Percentiles rank a stretch among this genome's conserved stretches.
Evolutionary conservation across 2,113 vertebrate genomes (phyloP).

Genomic region (Oryzias melastigma): DNA sequence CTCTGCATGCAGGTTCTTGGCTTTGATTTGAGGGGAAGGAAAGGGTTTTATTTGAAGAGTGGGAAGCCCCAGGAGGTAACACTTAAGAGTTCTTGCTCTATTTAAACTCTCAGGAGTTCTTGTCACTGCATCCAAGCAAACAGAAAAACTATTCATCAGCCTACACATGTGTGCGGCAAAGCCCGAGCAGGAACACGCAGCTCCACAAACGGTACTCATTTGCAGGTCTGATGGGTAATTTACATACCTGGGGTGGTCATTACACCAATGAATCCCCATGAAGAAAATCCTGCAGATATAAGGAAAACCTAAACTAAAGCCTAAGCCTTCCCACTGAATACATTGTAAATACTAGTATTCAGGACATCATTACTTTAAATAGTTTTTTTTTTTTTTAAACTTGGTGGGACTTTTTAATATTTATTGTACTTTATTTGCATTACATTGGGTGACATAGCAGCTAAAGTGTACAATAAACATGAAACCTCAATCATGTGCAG

Average conservation of each 20-base stretch:
- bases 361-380: neutral
- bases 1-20: conserved; percentile 59
- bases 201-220: conserved; percentile 41
- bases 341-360: no score
- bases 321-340: no score
- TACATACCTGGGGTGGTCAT: conserved; percentile 57
- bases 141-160: conserved; percentile 67
- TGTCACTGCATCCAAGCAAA: conserved; percentile 66
- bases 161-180: conserved; percentile 61
- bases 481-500: no score
- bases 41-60: conserved; percentile 65
- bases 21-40: conserved; percentile 67
- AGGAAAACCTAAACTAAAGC: conserved; percentile 5
- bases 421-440: neutral
- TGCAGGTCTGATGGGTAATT: conserved; percentile 57
- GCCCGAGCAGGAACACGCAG: conserved; percentile 44
- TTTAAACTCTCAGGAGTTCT: conserved; percentile 61
- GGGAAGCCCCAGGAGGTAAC: conserved; percentile 74
- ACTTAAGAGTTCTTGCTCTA: conserved; percentile 50
- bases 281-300: conserved; percentile 26
- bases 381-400: neutral
- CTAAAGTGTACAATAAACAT: no score
- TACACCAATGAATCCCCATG: conserved; percentile 50
- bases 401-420: neutral
- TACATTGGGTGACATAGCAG: no score